phyloP scores from a whole-genome alignment of 1,140 invertebrate genomes.

The Planococcus citri region DNA sequence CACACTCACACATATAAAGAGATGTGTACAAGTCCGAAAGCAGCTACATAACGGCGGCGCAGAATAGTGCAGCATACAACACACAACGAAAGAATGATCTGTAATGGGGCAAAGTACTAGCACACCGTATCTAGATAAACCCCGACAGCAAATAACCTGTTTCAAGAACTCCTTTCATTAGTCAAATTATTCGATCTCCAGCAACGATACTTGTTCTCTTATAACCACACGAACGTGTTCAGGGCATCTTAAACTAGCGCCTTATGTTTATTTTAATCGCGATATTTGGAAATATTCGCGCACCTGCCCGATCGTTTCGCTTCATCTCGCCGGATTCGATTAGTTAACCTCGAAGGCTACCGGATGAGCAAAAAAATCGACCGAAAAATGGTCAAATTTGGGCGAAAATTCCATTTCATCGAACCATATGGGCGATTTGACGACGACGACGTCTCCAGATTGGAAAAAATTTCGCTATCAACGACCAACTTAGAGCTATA shows the following conservation, averaged over 20 bases:
- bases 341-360: no score
- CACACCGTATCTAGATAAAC: neutral
- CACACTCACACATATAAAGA: no score
- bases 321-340: no score
- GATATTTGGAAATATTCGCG: neutral
- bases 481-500: no score
- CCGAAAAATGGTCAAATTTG: no score
- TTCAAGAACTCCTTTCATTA: slow-evolving; percentile 17
- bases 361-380: no score
- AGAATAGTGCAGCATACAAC: neutral
- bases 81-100: neutral
- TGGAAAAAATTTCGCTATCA: no score
- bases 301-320: neutral
- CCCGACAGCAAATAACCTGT: slow-evolving; percentile 17
- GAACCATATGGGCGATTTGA: no score
- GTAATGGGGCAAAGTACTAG: neutral
- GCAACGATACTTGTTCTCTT: slow-evolving; percentile 3
- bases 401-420: no score
- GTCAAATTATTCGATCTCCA: slow-evolving; percentile 15
- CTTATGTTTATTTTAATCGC: neutral
- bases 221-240: neutral
- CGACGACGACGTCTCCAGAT: no score
- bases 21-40: no score
- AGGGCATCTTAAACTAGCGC: neutral
- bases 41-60: neutral